Base-by-base conservation (phyloP, 1,140 invertebrate species). In the Holcopasites calliopsidis region DNA sequence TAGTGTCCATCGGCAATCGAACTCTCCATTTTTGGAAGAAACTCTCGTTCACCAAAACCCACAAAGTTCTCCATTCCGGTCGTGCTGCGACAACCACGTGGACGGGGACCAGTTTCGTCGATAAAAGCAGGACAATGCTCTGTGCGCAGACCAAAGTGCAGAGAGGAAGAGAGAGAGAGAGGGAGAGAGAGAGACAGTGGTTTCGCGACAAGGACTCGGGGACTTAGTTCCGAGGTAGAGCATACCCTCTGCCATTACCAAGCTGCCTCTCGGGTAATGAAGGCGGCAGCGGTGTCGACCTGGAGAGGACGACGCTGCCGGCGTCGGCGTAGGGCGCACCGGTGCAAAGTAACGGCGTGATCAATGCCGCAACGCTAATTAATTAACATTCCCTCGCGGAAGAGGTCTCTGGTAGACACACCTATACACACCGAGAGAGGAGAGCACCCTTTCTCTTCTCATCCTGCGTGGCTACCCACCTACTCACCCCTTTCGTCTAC, bases 311-410 rank as follows among this genome's bases (percentile, higher is more conserved):
- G 52, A 47, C 58, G 58, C 58, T 57, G 69, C 26, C 38, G 70
- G 77, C 64, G 79, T 76, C 21, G 62, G 50, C 61, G 79, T 70
- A 72, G 73, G 61, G 57, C 49, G 76, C 70, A 71, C 60, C 76
- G 58, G 57, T 75, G 83, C 74, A 79, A 81, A 81, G 82, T 81
- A 84, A 78, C 82, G 70, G 73, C 82, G 74, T 80, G 80, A 85
- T 85, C 84, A 83, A 85, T 85, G 84, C 80, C 83, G 73, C 84
- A 80, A 85, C 78, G 77, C 84, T 85, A 85, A 85, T 85, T 85
- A 85, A 85, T 83, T 83, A 83, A 83, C 81, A 83, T 83, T 84
- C 78, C 73, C 82, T 79, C 66, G 74, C 75, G 76, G 70, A 83
- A 61, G 70, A 77, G 66, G 65, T 83, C 75, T 82, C 80, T 52